Base-by-base conservation (phyloP, 2,113 vertebrate species). In the Nycticebus coucang region DNA sequence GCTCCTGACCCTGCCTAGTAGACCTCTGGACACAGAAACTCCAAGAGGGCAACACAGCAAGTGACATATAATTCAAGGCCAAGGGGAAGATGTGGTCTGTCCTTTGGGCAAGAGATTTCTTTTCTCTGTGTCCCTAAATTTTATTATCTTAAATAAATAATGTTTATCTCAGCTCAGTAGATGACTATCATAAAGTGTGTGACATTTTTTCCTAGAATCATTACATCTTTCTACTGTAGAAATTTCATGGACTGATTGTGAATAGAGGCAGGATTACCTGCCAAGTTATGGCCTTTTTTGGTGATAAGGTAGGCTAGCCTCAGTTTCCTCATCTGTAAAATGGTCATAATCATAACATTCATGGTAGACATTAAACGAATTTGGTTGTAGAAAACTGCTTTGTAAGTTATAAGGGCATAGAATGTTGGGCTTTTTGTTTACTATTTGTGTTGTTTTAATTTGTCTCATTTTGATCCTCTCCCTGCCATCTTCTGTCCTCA, bases 61-160 rank as follows among this genome's bases (percentile, higher is more conserved):
- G 57, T 30, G 41, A 41, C 41, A 41, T 4, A 2, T 3, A 71
- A 57, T 22, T 94, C 37, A 33, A 91, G 87, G 62, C 28, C 24
- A 53, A 75, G 21, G 13, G 12, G 60, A 13, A 62, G 17, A 18
- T 35, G 24, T 53, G 9, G 24, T 2, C 4, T 21, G 6, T 33
- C 19, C 33, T 19, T 53, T 4, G 41, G 55, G 22, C 30, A 50
- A 68, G 7, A 26, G 12, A 55, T 9, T 78, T 82, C 45, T 74
- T 30, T 53, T 85, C 21, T 87, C 88, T 30, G 2, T 2, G 1
- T 66, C 4, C 57, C 82, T 85, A 82, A 84, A 62, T 77, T 95
- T 89, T 79, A 55, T 96, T 82, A 77, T 64, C 68, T 81, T 74
- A 77, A 84, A 69, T 82, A 78, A 89, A 64, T 78, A 68, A 78